Base-by-base conservation (phyloP, 2,113 vertebrate species). In the Oncorhynchus gorbuscha region DNA sequence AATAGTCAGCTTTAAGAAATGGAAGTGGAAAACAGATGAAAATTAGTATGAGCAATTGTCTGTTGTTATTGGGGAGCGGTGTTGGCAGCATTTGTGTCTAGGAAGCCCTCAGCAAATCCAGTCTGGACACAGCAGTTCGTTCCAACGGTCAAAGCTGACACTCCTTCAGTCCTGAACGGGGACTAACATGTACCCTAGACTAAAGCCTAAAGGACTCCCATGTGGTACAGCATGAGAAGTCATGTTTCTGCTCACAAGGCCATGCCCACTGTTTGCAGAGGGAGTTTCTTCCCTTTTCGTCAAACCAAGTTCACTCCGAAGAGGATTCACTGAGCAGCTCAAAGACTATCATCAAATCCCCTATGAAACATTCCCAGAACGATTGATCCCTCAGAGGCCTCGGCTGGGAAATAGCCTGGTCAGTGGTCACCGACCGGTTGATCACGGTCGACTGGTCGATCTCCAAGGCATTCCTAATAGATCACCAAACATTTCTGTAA, bases 201-300 rank as follows among this genome's bases (percentile, higher is more conserved):
- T 16, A 72, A 55, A 72, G 12, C 9, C 51, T 4, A 72, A 55
- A 61, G 3, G 1, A 58, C 30, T 62, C 30, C 26, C 64, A n/a
- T n/a, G 64, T 67, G n/a, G 18, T 16, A 9, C 32, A 26, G 30
- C 14, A 45, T 45, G 39, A 12, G 39, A 9, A 55, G 13, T 55
- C 4, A 18, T 55, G 1, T 55, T 18, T 16, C 51, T 55, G 51
- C 14, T 55, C 51, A 55, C 51, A 55, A 65, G 9, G 62, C 9
- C 24, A 68, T 58, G 16, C 24, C 51, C 22, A 18, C 32, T 13
- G 18, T 70, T 65, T 30, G 20, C 32, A 24, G n/a, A 66, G 48
- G 26, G 49, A 78, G 61, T 45, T 35, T 6, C 51, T 59, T 59
- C 3, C 67, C 49, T 70, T 74, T 73, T 58, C 45, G 39, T 30